Evolutionary conservation across 2,113 vertebrate genomes (phyloP).

Genomic region (Melanocharis versteri): DNA sequence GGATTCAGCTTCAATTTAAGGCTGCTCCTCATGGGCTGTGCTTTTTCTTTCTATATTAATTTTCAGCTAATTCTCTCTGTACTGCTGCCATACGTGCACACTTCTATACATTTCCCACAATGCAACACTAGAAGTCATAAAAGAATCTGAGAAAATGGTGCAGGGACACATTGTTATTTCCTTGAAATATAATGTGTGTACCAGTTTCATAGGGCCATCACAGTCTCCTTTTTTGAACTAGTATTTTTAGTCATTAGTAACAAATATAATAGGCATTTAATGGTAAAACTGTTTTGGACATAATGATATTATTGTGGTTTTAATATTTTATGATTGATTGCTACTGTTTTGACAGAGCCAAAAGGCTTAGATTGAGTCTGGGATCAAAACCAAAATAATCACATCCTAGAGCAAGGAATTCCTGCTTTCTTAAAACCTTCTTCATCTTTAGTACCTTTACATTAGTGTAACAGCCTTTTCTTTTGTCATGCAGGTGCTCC

Average conservation of each 20-base stretch:
- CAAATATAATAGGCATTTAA: neutral
- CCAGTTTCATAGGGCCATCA: neutral
- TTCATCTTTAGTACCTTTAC: neutral
- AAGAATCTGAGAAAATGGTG: neutral
- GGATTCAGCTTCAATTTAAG: neutral
- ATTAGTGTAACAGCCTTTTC: neutral
- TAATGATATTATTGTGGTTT: neutral
- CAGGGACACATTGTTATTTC: neutral
- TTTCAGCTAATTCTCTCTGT: neutral
- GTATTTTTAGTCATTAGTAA: neutral
- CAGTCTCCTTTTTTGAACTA: neutral
- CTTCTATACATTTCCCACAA: neutral
- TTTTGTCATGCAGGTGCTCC: constrained; percentile 20
- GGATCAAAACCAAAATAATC: neutral
- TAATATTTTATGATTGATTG: neutral
- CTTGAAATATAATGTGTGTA: neutral
- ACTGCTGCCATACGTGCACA: neutral
- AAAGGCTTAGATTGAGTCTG: neutral
- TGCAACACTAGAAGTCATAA: neutral
- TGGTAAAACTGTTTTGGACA: neutral
- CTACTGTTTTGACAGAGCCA: neutral
- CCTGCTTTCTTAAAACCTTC: neutral
- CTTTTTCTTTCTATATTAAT: neutral
- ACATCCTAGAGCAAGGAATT: neutral
- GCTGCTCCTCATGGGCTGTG: neutral